Conservation (phyloP, 1,140 invertebrate genomes). For the Brachystomella parvula region DNA sequence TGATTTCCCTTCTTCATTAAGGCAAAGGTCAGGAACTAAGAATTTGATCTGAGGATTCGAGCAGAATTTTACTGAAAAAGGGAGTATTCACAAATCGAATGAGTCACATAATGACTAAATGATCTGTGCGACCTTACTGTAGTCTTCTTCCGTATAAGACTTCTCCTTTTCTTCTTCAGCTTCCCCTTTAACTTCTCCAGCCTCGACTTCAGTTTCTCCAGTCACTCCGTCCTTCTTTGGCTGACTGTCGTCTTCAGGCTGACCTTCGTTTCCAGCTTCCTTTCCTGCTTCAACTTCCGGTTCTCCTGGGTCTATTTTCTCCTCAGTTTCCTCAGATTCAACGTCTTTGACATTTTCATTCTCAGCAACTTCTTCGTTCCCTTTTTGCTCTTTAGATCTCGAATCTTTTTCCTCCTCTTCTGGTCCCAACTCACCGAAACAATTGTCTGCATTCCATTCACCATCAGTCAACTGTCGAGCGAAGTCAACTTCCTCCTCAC, state of each 20-base stretch:
- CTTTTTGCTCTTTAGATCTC: not conserved
- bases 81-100: not conserved
- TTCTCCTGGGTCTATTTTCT: not conserved
- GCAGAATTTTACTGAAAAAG: not conserved
- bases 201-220: not conserved
- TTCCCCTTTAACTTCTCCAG: not conserved
- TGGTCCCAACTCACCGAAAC: not conserved
- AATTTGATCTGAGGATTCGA: not conserved
- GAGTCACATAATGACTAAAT: not conserved
- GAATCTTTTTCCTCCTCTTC: not conserved
- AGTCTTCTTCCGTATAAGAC: not conserved
- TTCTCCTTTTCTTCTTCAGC: not conserved
- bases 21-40: not conserved
- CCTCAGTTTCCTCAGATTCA: not conserved
- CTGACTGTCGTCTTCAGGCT: not conserved
- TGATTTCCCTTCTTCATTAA: slow-evolving; percentile 2
- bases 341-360: not conserved
- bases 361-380: not conserved
- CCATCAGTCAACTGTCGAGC: not conserved
- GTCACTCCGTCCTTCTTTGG: not conserved
- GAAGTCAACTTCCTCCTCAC: slow-evolving; percentile 1
- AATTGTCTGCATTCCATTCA: slow-evolving; percentile 3
- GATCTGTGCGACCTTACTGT: not conserved
- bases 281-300: not conserved
- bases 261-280: not conserved